These are phyloP conservation scores for Eristalinus sepulchralis DNA, from an alignment of 2,888 invertebrate species.

Conservation along the genomic window DNA sequence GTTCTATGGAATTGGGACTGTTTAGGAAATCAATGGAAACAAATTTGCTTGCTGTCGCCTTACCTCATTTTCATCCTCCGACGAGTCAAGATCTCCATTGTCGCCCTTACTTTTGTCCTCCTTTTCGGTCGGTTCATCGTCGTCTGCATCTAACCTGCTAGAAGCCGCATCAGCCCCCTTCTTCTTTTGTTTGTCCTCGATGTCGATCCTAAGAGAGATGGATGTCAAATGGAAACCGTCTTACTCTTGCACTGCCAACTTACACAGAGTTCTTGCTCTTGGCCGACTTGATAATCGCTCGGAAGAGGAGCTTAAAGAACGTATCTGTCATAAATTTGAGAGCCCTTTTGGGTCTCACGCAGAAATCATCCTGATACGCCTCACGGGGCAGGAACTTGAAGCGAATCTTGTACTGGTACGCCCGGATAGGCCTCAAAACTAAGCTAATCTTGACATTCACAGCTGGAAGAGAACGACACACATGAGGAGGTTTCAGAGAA, in stretches of 20 bases:
- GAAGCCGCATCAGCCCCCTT: constrained; percentile 75
- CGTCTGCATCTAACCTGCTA: constrained; percentile 75
- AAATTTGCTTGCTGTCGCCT: constrained; percentile 70
- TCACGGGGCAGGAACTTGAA: constrained; percentile 89
- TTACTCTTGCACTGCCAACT: constrained; percentile 21
- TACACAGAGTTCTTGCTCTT: constrained; percentile 81
- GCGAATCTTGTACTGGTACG: constrained; percentile 85
- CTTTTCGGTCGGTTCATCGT: constrained; percentile 80
- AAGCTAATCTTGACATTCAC: constrained; percentile 80
- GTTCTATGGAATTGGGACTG: constrained; percentile 63
- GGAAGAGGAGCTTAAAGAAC: constrained; percentile 87
- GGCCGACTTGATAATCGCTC: constrained; percentile 83
- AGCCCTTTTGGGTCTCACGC: constrained; percentile 86
- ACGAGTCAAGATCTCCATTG: constrained; percentile 79
- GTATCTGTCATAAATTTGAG: constrained; percentile 88
- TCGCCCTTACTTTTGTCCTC: constrained; percentile 81
- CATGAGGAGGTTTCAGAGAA: background rate
- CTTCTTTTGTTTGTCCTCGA: constrained; percentile 78
- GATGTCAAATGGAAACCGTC: background rate
- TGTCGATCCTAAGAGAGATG: constrained; percentile 79
- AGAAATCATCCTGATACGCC: constrained; percentile 88
- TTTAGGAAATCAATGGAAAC: constrained; percentile 63
- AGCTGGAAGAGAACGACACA: constrained; percentile 71
- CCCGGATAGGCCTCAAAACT: constrained; percentile 82
- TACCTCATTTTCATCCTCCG: constrained; percentile 76